Conservation (phyloP, 2,797 vertebrate species). For the Chloroceryle amazona region DNA sequence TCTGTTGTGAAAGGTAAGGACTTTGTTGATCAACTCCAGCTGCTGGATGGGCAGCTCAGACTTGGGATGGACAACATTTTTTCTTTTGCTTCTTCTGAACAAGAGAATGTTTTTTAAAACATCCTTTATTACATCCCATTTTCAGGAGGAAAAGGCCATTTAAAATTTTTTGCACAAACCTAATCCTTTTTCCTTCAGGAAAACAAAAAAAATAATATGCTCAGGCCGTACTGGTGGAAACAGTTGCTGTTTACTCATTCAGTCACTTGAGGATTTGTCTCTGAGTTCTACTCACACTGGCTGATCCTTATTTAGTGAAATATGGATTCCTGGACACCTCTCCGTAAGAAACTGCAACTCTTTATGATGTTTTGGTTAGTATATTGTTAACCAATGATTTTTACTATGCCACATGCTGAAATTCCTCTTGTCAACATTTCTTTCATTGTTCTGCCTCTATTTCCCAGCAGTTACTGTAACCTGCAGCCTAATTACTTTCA, state of each 20-base stretch:
- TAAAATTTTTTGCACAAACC: background rate
- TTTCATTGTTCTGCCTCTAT: background rate
- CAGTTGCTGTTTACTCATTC: background rate
- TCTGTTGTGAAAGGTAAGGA: background rate
- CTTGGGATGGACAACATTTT: background rate
- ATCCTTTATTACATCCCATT: background rate
- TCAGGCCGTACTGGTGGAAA: background rate
- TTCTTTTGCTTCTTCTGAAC: background rate
- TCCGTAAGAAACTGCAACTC: background rate
- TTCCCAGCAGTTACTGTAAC: slow-evolving; percentile 20
- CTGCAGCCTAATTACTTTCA: background rate
- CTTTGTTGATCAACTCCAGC: background rate
- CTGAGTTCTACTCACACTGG: background rate
- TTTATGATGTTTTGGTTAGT: background rate
- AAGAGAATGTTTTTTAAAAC: fast-evolving
- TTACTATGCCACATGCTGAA: background rate
- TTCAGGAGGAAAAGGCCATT: background rate
- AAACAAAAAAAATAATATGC: background rate
- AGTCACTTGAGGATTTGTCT: background rate
- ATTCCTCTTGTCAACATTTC: background rate
- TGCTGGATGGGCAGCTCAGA: background rate
- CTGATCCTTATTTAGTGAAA: background rate
- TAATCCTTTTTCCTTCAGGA: fast-evolving
- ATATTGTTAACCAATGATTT: background rate
- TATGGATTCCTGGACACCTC: background rate